These are phyloP conservation scores for Rhingia rostrata DNA, from an alignment of 2,888 invertebrate species.

Conservation along the genomic window DNA sequence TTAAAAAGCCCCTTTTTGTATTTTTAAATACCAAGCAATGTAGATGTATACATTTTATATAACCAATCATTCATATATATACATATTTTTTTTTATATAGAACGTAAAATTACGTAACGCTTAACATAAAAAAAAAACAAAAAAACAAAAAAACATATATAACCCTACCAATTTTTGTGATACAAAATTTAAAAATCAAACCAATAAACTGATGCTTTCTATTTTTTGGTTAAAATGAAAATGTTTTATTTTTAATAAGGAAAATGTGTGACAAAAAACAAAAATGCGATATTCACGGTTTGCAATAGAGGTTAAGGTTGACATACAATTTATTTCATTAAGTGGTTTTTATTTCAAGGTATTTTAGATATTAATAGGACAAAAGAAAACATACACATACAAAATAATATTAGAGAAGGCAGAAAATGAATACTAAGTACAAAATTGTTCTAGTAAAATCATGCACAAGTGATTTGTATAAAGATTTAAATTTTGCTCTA, in stretches of 20 bases:
- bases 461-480: too few species aligned
- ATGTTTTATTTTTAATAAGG: constrained; percentile 75
- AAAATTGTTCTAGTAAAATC: too few species aligned
- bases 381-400: too few species aligned
- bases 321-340: neutral
- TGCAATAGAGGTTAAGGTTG: neutral
- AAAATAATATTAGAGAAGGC: too few species aligned
- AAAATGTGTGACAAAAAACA: constrained; percentile 38
- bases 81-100: constrained; percentile 51
- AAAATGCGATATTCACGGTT: constrained; percentile 80
- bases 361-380: too few species aligned
- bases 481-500: too few species aligned
- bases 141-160: constrained; percentile 23
- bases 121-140: constrained; percentile 49
- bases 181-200: constrained; percentile 76
- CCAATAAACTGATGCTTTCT: constrained; percentile 67
- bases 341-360: neutral
- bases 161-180: constrained; percentile 79
- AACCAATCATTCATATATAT: constrained; percentile 47
- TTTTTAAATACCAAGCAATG: constrained; percentile 41
- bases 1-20: constrained; percentile 41
- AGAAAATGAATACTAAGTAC: too few species aligned
- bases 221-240: constrained; percentile 70
- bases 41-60: constrained; percentile 41
- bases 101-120: constrained; percentile 63